These are phyloP conservation scores for Selene dorsalis DNA, from an alignment of 2,797 vertebrate genomes.

Conservation along the genomic window DNA sequence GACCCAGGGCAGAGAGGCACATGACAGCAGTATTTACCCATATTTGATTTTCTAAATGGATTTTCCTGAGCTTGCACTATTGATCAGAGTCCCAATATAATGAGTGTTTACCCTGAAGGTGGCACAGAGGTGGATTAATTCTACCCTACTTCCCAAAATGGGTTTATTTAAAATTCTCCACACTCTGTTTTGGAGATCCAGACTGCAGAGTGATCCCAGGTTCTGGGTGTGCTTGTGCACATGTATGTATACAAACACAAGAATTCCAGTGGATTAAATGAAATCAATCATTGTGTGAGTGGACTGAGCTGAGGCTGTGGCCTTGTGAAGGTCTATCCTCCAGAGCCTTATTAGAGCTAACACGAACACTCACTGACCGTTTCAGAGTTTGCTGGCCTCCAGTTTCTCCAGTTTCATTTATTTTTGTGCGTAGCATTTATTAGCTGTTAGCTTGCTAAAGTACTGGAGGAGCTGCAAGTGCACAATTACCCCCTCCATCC, in stretches of 20 bases:
- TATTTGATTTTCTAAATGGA: slow-evolving; percentile 82
- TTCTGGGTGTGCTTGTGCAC: background rate
- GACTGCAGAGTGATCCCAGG: background rate
- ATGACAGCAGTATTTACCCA: slow-evolving; percentile 81
- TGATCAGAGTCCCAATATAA: slow-evolving; percentile 77
- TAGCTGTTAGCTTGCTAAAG: slow-evolving; percentile 22
- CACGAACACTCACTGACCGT: slow-evolving; percentile 16
- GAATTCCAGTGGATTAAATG: slow-evolving; percentile 25
- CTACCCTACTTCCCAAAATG: slow-evolving; percentile 57
- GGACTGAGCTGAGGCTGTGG: slow-evolving; percentile 19
- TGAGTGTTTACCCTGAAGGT: slow-evolving; percentile 82
- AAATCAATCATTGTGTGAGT: slow-evolving; percentile 35
- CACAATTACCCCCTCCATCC: slow-evolving; percentile 39
- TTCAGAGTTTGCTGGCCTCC: slow-evolving; percentile 30
- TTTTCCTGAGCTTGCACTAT: slow-evolving; percentile 78
- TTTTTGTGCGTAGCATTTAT: background rate
- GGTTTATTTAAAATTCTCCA: slow-evolving; percentile 66
- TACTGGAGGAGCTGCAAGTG: slow-evolving; percentile 17
- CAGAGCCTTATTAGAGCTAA: slow-evolving; percentile 32
- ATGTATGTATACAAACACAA: slow-evolving; percentile 3
- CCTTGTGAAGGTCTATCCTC: slow-evolving; percentile 15
- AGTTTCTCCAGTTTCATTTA: slow-evolving; percentile 27
- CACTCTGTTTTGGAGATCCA: slow-evolving; percentile 27
- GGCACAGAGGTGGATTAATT: slow-evolving; percentile 81
- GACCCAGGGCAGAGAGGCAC: slow-evolving; percentile 60